These are phyloP conservation scores for Microctenopoma lineatum DNA, from an alignment of 2,797 vertebrate species.

Conservation along the genomic window DNA sequence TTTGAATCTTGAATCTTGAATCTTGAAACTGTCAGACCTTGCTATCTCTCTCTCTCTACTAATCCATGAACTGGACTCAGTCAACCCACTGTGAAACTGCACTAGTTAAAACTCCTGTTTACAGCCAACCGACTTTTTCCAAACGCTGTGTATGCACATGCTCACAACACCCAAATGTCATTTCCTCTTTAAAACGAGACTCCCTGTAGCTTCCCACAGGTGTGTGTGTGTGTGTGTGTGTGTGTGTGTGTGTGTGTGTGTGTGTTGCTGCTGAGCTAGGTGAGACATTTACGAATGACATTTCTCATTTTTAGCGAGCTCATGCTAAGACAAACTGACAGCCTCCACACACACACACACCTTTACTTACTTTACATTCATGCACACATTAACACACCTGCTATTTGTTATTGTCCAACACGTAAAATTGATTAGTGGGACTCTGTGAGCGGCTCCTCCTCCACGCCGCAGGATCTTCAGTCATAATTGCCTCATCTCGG, in stretches of 20 bases:
- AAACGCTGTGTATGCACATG: neutral
- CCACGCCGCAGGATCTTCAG: slow-evolving; percentile 30
- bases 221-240: slow-evolving; percentile 3
- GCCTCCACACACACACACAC: neutral
- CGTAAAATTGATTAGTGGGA: slow-evolving; percentile 35
- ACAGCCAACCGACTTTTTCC: slow-evolving; percentile 9
- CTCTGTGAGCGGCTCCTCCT: slow-evolving; percentile 32
- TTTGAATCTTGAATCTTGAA: too few species aligned
- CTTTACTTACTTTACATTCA: slow-evolving; percentile 1
- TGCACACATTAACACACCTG: slow-evolving; percentile 10
- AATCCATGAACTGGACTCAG: slow-evolving; percentile 11
- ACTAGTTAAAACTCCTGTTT: slow-evolving; percentile 19
- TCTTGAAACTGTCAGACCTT: too few species aligned
- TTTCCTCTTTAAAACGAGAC: slow-evolving; percentile 6
- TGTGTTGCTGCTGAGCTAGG: slow-evolving; percentile 37
- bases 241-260: slow-evolving; percentile 4
- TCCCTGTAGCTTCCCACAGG: neutral
- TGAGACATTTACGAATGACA: slow-evolving; percentile 52
- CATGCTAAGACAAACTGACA: slow-evolving; percentile 11
- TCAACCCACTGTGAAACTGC: slow-evolving; percentile 39
- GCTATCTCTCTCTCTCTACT: neutral
- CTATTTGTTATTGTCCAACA: slow-evolving; percentile 34
- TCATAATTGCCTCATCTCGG: slow-evolving; percentile 44
- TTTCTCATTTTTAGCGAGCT: slow-evolving; percentile 45
- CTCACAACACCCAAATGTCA: slow-evolving; percentile 5